Evolutionary conservation across 2,797 vertebrate genomes (phyloP).

Genomic region (Labeo calbasu): DNA sequence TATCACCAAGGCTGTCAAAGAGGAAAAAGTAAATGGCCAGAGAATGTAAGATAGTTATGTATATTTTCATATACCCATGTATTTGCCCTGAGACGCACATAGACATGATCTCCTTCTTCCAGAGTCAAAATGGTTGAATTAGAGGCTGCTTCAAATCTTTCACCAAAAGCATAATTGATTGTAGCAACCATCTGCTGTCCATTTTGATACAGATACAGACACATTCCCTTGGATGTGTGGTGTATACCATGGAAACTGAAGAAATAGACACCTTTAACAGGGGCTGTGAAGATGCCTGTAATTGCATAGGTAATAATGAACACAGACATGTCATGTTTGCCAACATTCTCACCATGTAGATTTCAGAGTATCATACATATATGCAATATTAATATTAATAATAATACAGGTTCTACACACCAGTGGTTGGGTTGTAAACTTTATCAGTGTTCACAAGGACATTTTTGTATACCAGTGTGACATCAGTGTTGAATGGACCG

Average conservation of each 20-base stretch:
- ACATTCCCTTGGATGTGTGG: background rate
- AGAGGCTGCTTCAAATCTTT: background rate
- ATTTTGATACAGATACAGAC: slow-evolving; percentile 15
- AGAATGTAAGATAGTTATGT: slow-evolving; percentile 8
- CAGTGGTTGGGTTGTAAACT: slow-evolving; percentile 55
- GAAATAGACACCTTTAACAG: slow-evolving; percentile 4
- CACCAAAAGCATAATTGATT: background rate
- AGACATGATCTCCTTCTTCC: slow-evolving; percentile 4
- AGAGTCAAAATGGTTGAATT: background rate
- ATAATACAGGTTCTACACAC: slow-evolving; percentile 3
- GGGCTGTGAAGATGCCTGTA: background rate
- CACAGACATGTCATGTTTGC: background rate
- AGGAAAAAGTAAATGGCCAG: slow-evolving; percentile 35
- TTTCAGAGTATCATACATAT: background rate
- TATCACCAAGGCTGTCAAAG: background rate
- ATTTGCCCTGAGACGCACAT: background rate
- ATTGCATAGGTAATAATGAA: background rate
- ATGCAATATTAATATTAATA: too few relatives aligned
- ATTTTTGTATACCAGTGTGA: slow-evolving; percentile 43
- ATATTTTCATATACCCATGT: background rate
- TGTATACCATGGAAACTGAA: slow-evolving; percentile 32
- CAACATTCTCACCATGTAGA: background rate
- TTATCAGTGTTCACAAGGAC: slow-evolving; percentile 49
- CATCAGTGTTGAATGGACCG: background rate
- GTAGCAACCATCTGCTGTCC: background rate